Evolutionary conservation across 2,797 vertebrate species (phyloP).

Genomic region (Taenioides sp.): DNA sequence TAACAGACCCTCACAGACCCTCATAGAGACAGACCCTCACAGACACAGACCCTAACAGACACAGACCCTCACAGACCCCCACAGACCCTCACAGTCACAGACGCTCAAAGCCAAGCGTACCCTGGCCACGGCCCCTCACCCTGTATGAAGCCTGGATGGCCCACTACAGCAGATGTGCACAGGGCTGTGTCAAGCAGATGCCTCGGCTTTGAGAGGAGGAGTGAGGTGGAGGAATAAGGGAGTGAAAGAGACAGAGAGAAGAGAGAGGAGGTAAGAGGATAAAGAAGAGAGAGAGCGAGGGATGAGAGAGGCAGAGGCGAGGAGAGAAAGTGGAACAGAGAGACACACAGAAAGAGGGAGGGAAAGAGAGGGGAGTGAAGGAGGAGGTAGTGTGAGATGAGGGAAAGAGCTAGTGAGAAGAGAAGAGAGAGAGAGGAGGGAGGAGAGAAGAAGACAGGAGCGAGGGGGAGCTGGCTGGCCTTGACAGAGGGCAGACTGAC

Average conservation of each 20-base stretch:
- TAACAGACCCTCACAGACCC: too few species aligned
- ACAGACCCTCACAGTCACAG: too few species aligned
- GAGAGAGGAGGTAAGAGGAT: neutral
- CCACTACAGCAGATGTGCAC: constrained; percentile 78
- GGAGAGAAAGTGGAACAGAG: too few species aligned
- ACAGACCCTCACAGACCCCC: too few species aligned
- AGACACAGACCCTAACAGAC: constrained; percentile 56
- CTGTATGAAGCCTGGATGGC: constrained; percentile 65
- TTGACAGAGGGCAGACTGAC: constrained; percentile 64
- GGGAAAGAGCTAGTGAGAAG: too few species aligned
- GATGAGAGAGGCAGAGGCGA: too few species aligned
- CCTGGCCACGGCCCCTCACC: constrained; percentile 57
- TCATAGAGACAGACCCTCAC: constrained; percentile 32
- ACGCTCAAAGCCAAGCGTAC: constrained; percentile 52
- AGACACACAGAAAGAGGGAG: too few species aligned
- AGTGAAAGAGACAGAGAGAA: neutral
- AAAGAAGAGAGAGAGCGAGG: neutral
- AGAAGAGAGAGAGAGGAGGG: neutral
- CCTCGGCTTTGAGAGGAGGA: constrained; percentile 17
- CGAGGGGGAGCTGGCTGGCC: constrained; percentile 53
- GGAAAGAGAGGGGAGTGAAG: neutral
- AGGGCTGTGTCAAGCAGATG: constrained; percentile 70
- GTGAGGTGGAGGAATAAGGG: neutral
- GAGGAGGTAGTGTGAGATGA: too few species aligned
- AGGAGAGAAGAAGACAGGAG: constrained; percentile 31